Conservation (phyloP, 2,797 vertebrate species). For the Gymnothorax javanicus region DNA sequence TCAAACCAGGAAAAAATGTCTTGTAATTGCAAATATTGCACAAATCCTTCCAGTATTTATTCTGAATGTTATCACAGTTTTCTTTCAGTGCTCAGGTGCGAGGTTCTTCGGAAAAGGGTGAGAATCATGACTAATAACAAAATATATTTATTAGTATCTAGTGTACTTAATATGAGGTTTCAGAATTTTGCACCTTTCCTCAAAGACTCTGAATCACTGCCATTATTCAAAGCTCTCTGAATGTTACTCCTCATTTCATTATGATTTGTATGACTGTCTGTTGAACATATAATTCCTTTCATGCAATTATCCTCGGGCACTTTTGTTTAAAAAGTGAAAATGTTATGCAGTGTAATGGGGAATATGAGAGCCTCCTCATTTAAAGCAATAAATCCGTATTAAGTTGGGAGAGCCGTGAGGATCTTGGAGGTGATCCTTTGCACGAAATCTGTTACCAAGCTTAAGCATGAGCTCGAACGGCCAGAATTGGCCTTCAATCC, state of each 20-base stretch:
- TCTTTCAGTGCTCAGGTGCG: not conserved
- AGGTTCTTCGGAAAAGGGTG: not conserved
- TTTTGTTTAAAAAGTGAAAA: not conserved
- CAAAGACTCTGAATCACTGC: not conserved
- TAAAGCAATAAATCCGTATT: not conserved
- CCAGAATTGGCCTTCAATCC: slow-evolving; percentile 45
- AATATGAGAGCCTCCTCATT: not conserved
- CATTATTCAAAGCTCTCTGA: not conserved
- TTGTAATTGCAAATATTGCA: not conserved
- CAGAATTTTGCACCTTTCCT: not conserved
- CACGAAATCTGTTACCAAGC: not conserved
- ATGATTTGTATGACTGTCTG: not conserved
- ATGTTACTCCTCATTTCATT: not conserved
- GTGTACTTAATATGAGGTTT: not conserved
- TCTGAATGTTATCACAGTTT: not conserved
- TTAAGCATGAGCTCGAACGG: slow-evolving; percentile 37
- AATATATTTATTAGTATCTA: not conserved
- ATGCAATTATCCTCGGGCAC: not conserved
- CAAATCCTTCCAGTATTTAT: not conserved
- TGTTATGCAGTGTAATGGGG: not conserved
- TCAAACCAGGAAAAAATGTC: not conserved
- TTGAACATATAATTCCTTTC: not conserved
- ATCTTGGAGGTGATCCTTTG: not conserved
- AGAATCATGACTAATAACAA: not conserved
- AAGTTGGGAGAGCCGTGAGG: not conserved